Base-by-base conservation (phyloP, 2,888 invertebrate genomes). In the Pediacus dermestoides region DNA sequence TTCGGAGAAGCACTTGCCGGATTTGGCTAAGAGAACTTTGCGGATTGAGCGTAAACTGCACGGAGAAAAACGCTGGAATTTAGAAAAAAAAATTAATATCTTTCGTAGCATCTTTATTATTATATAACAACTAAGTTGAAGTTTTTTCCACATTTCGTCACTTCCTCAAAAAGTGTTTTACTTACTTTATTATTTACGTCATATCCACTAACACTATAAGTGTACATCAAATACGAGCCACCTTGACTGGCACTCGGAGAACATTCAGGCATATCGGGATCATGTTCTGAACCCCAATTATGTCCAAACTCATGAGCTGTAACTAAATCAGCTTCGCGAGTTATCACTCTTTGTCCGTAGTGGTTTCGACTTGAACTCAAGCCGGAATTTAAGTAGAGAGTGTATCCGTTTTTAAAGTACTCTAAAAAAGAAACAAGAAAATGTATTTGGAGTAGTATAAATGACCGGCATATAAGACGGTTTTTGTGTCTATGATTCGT, bases 231-330 rank as follows among this genome's bases (percentile, higher is more conserved):
- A 68, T 88, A 96, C 40, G 93, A 91, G 22, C 96, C 96, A 11
- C 94, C 93, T 70, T 91, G 88, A 59, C 87, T 88, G 50, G 93
- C 90, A 62, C 88, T 87, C 1, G 96, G 96, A 51, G 92, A 91
- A 68, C 96, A 97, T 72, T 94, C 93, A 2, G 87, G 85, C 57
- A 91, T 89, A 67, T 94, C 93, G 2, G 95, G 93, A 74, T 97
- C 96, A 68, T 96, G 96, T 67, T 94, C 94, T 2, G 93, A 92
- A 39, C 96, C 95, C 93, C 94, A 95, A 73, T 95, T 96, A 70
- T 96, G 96, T 2, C 95, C 96, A 72, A 92, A 90, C 71, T 92
- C 93, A 68, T 94, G 94, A 35, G 95, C 93, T 7, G 95, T 95
- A 23, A 97, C 95, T 45, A 97, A 73, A 70, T 94, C 93, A 1